phyloP scores from a whole-genome alignment of 2,888 invertebrate species.

The Melolontha melolontha region DNA sequence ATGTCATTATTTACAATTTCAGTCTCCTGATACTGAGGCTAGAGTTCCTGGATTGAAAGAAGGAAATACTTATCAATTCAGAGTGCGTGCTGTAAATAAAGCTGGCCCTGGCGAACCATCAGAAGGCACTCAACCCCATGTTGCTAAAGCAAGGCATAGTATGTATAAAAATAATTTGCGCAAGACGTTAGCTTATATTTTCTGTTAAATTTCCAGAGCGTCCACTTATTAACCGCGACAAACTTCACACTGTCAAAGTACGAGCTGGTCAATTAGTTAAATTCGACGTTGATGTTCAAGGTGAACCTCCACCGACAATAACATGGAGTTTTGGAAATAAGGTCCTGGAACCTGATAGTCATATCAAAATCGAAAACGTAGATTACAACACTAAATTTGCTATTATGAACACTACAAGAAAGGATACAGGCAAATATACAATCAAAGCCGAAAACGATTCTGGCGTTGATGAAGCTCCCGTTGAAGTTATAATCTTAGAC shows the following conservation, averaged over 20 bases:
- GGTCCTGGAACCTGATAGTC: constrained; percentile 76
- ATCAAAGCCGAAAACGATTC: constrained; percentile 93
- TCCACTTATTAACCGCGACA: constrained; percentile 95
- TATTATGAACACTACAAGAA: constrained; percentile 83
- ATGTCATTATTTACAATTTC: constrained; percentile 51
- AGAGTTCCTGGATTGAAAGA: constrained; percentile 87
- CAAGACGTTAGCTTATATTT: neutral
- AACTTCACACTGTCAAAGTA: constrained; percentile 87
- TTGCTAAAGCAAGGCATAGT: constrained; percentile 89
- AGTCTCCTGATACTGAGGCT: constrained; percentile 84
- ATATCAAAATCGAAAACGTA: constrained; percentile 85
- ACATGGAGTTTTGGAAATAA: constrained; percentile 82
- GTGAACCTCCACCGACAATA: constrained; percentile 95
- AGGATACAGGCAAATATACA: constrained; percentile 90
- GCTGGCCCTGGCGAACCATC: constrained; percentile 94
- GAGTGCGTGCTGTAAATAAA: constrained; percentile 95
- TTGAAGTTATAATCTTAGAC: constrained; percentile 88
- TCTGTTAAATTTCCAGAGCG: constrained; percentile 75
- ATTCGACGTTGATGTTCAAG: constrained; percentile 93
- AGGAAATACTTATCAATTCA: constrained; percentile 94
- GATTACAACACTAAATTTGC: constrained; percentile 91
- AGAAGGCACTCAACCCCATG: constrained; percentile 87
- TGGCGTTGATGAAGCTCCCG: constrained; percentile 93
- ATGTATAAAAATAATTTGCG: constrained; percentile 64
- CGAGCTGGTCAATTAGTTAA: constrained; percentile 92